A percentile compares a stretch with the other conserved stretches of the same genome.
These are phyloP conservation scores for Stictocephala bisonia DNA, from an alignment of 2,888 invertebrate genomes.

Conservation along the genomic window DNA sequence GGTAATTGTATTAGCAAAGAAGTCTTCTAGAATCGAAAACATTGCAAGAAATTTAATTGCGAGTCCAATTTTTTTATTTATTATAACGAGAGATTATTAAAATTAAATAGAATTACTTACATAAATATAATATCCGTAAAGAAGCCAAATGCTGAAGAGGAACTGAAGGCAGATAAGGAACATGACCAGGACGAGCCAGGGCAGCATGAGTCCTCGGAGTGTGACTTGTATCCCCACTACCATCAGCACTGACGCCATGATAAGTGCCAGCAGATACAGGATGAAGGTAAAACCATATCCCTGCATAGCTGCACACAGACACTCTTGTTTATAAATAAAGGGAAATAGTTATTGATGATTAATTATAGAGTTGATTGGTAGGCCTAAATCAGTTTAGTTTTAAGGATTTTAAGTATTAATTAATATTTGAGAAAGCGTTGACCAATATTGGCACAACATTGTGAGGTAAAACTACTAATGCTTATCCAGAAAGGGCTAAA, in stretches of 20 bases:
- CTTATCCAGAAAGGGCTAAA: no score
- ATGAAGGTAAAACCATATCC: conserved; percentile 75
- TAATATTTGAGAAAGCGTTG: no score
- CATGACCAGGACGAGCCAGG: conserved; percentile 80
- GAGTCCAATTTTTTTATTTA: neutral
- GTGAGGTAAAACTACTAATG: no score
- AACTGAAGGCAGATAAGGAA: conserved; percentile 80
- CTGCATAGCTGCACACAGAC: conserved; percentile 74
- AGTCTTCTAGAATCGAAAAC: no score
- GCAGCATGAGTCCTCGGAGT: conserved; percentile 83
- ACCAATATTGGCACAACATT: no score
- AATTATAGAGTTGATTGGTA: neutral
- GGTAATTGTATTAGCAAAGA: no score
- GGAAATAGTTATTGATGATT: neutral
- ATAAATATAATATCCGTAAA: conserved; percentile 92
- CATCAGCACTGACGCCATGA: conserved; percentile 71
- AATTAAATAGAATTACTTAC: no score
- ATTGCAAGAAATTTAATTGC: no score
- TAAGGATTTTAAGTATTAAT: neutral
- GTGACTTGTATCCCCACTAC: conserved; percentile 74
- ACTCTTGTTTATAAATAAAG: neutral
- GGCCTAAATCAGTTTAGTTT: neutral
- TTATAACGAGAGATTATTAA: conserved; percentile 3
- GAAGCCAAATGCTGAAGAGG: conserved; percentile 84
- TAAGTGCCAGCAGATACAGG: conserved; percentile 69